Percentiles rank a stretch among this genome's conserved stretches.
Evolutionary conservation across 2,113 vertebrate species (phyloP).

Genomic region (Climacteris rufus): DNA sequence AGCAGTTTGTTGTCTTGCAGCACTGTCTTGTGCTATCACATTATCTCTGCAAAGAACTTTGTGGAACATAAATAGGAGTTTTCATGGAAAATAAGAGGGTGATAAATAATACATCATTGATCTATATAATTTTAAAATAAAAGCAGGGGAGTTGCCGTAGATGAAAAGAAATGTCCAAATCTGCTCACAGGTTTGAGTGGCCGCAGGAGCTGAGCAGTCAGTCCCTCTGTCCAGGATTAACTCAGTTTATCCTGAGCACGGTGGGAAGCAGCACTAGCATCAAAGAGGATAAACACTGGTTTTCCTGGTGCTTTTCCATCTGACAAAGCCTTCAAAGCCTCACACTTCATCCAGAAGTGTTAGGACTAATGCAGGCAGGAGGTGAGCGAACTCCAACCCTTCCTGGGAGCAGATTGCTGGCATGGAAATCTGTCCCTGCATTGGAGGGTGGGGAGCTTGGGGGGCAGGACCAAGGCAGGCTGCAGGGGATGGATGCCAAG

Average conservation of each 20-base stretch:
- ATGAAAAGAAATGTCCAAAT: background rate
- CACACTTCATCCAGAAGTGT: background rate
- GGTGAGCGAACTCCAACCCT: background rate
- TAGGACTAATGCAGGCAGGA: background rate
- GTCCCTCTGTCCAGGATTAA: background rate
- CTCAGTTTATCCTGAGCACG: background rate
- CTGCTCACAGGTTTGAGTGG: background rate
- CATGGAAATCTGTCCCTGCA: accelerated
- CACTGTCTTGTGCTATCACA: background rate
- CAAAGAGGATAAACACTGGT: background rate
- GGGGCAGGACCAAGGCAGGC: background rate
- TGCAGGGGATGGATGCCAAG: background rate
- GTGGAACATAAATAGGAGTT: background rate
- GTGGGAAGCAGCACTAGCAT: background rate
- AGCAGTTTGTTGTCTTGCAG: background rate
- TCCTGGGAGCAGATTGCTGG: accelerated
- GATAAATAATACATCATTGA: background rate
- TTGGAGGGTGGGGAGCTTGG: background rate
- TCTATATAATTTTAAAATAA: background rate
- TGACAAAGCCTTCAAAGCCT: conserved; percentile 8
- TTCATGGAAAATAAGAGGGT: background rate
- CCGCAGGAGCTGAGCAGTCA: background rate
- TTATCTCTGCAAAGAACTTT: background rate
- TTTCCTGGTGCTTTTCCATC: conserved; percentile 32
- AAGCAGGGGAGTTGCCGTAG: background rate